Evolutionary conservation across 2,888 invertebrate species (phyloP), one percentile per base, ranked within the genome.

Genomic region (Pandemis cinnamomeana): DNA sequence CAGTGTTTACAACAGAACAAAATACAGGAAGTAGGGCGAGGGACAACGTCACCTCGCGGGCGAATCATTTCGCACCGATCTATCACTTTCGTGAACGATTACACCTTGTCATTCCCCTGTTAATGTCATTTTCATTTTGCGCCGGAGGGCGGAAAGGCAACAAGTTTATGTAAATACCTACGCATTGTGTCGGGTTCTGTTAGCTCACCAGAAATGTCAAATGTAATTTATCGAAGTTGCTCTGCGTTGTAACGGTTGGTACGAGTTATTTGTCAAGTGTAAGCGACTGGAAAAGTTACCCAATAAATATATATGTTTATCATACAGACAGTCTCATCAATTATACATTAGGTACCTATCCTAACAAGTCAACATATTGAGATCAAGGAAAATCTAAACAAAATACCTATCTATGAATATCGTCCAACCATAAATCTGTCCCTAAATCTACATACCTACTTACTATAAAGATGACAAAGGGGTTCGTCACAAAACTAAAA

Each of bases 1-100:
- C 86, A 82, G 83, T 88, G 88, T 89, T 89, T 89, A 89, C 86
- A 88, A 86, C 82, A 83, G 83, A 88, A 87, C 84, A 85, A 82
- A 84, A 83, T 82, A 82, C 85, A 86, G 89, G 88, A 89, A 88
- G 83, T 88, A 85, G 89, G 87, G 86, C 88, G 87, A 83, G 84
- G 82, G 83, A 77, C 72, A 77, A 77, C 73, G 71, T 73, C 76
- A 70, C 61, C 55, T 77, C 82, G 80, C 79, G 71, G 80, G 78
- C 77, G 79, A 80, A 79, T 80, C 72, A 78, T 79, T 81, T 81
- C 78, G 77, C 81, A 78, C 80, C 82, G 78, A 82, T 84, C 83
- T 83, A 80, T 83, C 83, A 85, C 80, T 82, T 87, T 63, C 55
- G 51, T 66, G 66, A 63, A 63, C 75, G 72, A 78, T 77, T 82